Evolutionary conservation across 2,797 vertebrate species (phyloP).

Genomic region (Ctenochaetus hawaiiensis): DNA sequence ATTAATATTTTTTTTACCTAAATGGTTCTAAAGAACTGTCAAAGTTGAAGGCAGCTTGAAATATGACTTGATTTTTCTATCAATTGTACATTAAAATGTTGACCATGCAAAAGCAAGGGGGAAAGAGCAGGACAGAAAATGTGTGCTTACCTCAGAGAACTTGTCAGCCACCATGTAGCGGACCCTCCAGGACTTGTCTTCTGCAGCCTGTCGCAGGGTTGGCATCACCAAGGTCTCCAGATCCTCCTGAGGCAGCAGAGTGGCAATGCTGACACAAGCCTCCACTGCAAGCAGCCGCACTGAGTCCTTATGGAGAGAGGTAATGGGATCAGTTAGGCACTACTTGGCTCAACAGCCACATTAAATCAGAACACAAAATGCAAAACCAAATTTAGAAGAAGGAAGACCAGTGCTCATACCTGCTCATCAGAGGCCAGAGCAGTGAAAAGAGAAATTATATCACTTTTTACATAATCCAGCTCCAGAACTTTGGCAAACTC

Average conservation of each 20-base stretch:
- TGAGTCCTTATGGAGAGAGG: conserved; percentile 84
- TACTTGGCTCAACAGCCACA: not conserved
- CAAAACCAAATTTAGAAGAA: not conserved
- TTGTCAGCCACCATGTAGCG: conserved; percentile 93
- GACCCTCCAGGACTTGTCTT: conserved; percentile 92
- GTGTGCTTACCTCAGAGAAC: conserved; percentile 87
- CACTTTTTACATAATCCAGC: conserved; percentile 90
- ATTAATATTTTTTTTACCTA: not conserved
- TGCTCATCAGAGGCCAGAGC: conserved; percentile 91
- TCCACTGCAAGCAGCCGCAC: conserved; percentile 92
- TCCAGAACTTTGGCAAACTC: conserved; percentile 92
- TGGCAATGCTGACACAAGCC: conserved; percentile 93
- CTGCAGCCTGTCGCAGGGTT: conserved; percentile 89
- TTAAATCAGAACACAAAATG: not conserved
- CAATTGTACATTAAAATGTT: not conserved
- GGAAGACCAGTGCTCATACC: conserved; percentile 67
- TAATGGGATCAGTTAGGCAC: conserved; percentile 8
- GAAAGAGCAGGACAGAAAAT: not conserved
- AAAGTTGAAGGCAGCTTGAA: not conserved
- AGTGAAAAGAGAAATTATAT: conserved; percentile 91
- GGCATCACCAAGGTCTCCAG: conserved; percentile 92
- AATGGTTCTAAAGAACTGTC: not conserved
- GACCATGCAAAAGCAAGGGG: not conserved
- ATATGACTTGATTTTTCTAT: not conserved
- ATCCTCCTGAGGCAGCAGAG: conserved; percentile 90